Percentiles rank a stretch among this genome's conserved stretches.
These are phyloP conservation scores for Petrolisthes cinctipes DNA, from an alignment of 2,888 invertebrate genomes.

Conservation along the genomic window DNA sequence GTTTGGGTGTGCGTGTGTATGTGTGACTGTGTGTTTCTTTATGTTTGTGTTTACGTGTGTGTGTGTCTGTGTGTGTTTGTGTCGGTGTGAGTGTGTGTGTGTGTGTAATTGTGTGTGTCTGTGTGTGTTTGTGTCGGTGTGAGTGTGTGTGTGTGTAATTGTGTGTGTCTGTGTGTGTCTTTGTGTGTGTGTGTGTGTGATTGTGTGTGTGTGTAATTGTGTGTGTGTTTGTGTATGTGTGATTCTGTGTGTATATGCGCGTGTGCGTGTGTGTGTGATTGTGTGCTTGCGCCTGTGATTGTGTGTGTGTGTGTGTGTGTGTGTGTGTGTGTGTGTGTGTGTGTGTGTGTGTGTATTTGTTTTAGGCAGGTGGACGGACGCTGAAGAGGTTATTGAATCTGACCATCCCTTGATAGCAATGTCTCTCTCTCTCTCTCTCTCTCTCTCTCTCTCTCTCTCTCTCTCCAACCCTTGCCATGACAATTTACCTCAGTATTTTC, in stretches of 20 bases:
- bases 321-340: conserved; percentile 19
- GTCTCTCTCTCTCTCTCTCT: background rate
- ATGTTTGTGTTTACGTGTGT: background rate
- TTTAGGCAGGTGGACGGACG: background rate
- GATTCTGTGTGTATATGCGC: background rate
- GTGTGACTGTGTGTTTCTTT: background rate
- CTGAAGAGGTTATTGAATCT: background rate
- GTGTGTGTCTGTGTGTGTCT: background rate
- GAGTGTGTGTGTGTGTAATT: conserved; percentile 2
- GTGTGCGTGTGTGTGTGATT: no score
- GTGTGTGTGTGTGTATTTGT: background rate
- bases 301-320: background rate
- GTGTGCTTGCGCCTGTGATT: no score
- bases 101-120: background rate
- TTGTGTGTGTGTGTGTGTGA: background rate
- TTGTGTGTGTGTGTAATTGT: background rate
- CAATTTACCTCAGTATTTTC: no score
- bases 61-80: background rate
- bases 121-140: conserved; percentile 12
- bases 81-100: no score
- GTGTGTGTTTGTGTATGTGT: background rate
- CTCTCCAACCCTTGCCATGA: background rate
- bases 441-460: conserved; percentile 5
- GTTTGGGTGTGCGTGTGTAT: background rate
- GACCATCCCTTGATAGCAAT: background rate